A percentile compares a stretch with the other conserved stretches of the same genome.
Evolutionary conservation across 2,113 vertebrate species (phyloP).

Genomic region (Daphoenositta chrysoptera): DNA sequence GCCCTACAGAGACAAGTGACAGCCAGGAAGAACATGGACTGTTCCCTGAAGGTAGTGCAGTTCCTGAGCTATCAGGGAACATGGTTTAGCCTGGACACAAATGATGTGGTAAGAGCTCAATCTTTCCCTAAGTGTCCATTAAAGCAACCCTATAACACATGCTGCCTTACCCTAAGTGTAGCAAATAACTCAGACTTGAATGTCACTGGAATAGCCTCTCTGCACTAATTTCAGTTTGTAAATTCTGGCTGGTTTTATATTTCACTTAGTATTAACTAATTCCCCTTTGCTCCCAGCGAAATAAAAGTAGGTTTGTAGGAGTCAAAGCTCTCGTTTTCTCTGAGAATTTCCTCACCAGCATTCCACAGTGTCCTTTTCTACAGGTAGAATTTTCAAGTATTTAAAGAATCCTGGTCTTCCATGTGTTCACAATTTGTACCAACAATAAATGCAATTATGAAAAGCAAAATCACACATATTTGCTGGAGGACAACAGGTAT

Average conservation of each 20-base stretch:
- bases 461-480: slow-evolving; percentile 17
- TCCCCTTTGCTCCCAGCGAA: not conserved
- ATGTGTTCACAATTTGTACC: not conserved
- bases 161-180: not conserved
- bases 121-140: not conserved
- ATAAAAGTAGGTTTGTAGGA: not conserved
- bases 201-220: not conserved
- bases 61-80: not conserved
- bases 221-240: not conserved
- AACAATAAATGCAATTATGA: slow-evolving; percentile 24
- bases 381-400: not conserved
- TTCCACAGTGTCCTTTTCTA: not conserved
- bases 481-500: slow-evolving; percentile 8
- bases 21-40: not conserved
- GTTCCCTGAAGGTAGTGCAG: not conserved
- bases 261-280: not conserved
- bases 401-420: not conserved
- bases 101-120: not conserved
- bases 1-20: not conserved
- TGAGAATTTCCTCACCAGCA: not conserved
- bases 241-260: not conserved
- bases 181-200: not conserved
- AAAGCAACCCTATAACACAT: not conserved
- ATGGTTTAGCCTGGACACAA: not conserved
- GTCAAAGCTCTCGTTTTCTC: not conserved